Base-by-base conservation (phyloP, 2,888 invertebrate genomes). In the Rotaria socialis region DNA sequence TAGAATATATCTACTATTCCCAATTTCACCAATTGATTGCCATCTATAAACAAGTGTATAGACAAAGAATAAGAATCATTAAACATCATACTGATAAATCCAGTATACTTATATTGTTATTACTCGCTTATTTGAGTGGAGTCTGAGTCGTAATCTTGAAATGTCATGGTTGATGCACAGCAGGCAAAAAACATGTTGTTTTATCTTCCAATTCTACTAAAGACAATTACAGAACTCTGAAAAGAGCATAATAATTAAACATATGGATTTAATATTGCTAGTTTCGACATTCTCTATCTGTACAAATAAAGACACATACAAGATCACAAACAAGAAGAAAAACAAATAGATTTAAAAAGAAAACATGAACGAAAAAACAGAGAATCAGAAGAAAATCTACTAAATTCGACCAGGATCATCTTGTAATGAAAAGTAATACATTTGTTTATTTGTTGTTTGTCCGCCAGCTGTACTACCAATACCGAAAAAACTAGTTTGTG, bases 101-200 rank as follows among this genome's bases (percentile, higher is more conserved):
- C 22, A 22, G 56, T 56, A 56, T 56, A 35, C 35, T 35, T 19
- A 35, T 67, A 11, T 8, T 67, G 19, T 35, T 35, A 67, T 27
- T 19, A 6, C 35, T 67, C 35, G 19, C 35, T 67, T 14, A 67
- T 67, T 67, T 67, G 67, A 67, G 67, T 67, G 67, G 67, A 67
- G 35, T 16, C 35, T 5, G 0, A 35, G 67, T 41, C 35, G 24
- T 35, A 27, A 35, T 67, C 67, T 67, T 67, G 35, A 67, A 67
- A 67, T 67, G 67, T 67, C 67, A 67, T 67, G 67, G 67, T 41
- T 67, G 35, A 35, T 41, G 16, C 67, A 67, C 67, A 67, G 35
- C 19, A 35, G 67, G 67, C 35, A 67, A 19, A 67, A 67, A 67
- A 35, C 1, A 60, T 60, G 60, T 35, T 67, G 67, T 67, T 67